Percentiles rank a stretch among this genome's conserved stretches.
phyloP scores from a whole-genome alignment of 2,888 invertebrate genomes.

The Thymelicus sylvestris region DNA sequence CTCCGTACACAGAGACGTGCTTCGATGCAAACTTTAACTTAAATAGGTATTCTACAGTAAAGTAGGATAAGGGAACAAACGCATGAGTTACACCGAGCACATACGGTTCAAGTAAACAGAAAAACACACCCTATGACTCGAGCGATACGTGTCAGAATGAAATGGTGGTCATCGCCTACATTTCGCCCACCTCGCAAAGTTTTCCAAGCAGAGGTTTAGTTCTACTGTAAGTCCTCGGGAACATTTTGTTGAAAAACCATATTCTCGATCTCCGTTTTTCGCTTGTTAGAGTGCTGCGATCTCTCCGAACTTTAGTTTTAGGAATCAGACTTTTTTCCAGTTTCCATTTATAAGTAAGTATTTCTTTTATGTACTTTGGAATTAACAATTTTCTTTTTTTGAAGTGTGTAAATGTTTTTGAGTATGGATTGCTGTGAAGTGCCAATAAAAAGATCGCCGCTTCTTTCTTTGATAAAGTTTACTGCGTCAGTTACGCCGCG shows the following conservation, averaged over 20 bases:
- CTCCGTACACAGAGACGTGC: background rate
- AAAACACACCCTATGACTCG: background rate
- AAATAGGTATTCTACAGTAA: slow-evolving; percentile 17
- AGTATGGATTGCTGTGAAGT: no score
- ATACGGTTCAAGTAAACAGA: background rate
- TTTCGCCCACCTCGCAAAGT: background rate
- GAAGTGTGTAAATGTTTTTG: no score
- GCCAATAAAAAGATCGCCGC: no score
- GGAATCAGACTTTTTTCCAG: background rate
- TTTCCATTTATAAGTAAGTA: background rate
- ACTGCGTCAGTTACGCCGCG: no score
- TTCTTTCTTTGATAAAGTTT: no score
- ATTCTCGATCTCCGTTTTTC: background rate
- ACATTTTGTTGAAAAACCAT: background rate
- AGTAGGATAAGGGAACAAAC: slow-evolving; percentile 13
- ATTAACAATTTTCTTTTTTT: no score
- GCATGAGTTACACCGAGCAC: slow-evolving; percentile 9
- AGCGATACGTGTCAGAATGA: background rate
- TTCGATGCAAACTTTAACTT: slow-evolving; percentile 3
- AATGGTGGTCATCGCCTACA: background rate
- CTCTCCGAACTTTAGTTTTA: no score
- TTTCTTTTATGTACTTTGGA: no score
- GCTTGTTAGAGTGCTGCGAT: background rate
- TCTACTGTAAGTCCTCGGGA: background rate
- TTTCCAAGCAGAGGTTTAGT: slow-evolving; percentile 2